Conservation (phyloP, 1,140 invertebrate species). For the Pseudoatta argentina region DNA sequence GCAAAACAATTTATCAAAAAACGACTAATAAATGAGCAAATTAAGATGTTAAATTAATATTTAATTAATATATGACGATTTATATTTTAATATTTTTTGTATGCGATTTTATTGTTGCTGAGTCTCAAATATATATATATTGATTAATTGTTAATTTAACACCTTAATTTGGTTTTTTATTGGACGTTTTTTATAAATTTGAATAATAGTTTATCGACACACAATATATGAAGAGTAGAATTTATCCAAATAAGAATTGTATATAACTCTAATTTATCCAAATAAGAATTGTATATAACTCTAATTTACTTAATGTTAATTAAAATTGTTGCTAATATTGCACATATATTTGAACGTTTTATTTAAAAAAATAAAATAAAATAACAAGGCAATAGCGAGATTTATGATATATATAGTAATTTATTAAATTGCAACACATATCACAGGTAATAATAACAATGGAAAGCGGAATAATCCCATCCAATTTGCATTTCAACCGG, state of each 20-base stretch:
- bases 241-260: background rate
- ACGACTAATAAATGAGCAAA: too few species aligned
- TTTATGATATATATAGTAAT: background rate
- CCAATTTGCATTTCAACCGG: conserved; percentile 91
- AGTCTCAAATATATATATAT: too few species aligned
- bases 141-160: too few species aligned
- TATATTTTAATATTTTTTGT: too few species aligned
- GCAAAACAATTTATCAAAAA: too few species aligned
- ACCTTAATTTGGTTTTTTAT: too few species aligned
- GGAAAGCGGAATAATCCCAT: conserved; percentile 90
- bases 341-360: background rate
- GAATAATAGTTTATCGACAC: too few species aligned
- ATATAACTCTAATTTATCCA: background rate
- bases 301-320: background rate
- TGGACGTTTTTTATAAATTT: too few species aligned
- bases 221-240: background rate
- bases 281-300: background rate
- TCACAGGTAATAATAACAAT: conserved; percentile 89
- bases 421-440: conserved; percentile 37
- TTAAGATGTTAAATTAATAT: too few species aligned
- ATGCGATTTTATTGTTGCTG: too few species aligned
- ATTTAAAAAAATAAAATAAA: background rate
- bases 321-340: background rate
- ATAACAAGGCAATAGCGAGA: background rate
- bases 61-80: too few species aligned